Base-by-base conservation (phyloP, 2,113 vertebrate genomes). In the Pseudonaja textilis region DNA sequence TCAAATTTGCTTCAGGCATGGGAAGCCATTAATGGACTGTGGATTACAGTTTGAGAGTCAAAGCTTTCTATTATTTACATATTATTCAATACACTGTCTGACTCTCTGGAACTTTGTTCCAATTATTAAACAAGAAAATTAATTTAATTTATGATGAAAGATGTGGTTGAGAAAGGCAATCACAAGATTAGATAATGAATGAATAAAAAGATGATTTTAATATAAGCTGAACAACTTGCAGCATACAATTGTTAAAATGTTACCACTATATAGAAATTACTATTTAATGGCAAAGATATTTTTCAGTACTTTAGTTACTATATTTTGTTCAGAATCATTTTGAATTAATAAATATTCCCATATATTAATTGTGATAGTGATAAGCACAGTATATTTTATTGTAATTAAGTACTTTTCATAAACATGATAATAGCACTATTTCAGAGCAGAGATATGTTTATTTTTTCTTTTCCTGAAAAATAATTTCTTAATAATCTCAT, bases 361-460 rank as follows among this genome's bases (percentile, higher is more conserved):
- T 96, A 95, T 94, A 93, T 98, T 97, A 98, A 59, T 96, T 96
- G 95, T 98, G 97, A 97, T 97, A 96, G 95, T 96, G 96, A 97
- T 97, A 97, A 97, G 96, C 95, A 96, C 93, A 85, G 93, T 97
- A 94, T 98, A 98, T 98, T 97, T 97, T 98, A 98, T 98, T 97
- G 98, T 98, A 98, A 98, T 98, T 98, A 98, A 98, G 96, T 98
- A 34, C 14, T 69, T 69, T 98, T 96, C 97, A 97, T 97, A 98
- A 98, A 98, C 97, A 97, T 97, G 97, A 97, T 96, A 97, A 91
- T 22, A 96, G 92, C 96, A 97, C 94, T 97, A 95, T 85, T 94
- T 94, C 96, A 96, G 93, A 96, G 87, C 96, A 97, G 61, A 96
- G 95, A 95, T 95, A 97, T 96, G 96, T 95, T 96, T 97, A 97